Evolutionary conservation across 2,888 invertebrate genomes (phyloP), one percentile per base, ranked within the genome.

Genomic region (Drosophila atroscutellata): DNA sequence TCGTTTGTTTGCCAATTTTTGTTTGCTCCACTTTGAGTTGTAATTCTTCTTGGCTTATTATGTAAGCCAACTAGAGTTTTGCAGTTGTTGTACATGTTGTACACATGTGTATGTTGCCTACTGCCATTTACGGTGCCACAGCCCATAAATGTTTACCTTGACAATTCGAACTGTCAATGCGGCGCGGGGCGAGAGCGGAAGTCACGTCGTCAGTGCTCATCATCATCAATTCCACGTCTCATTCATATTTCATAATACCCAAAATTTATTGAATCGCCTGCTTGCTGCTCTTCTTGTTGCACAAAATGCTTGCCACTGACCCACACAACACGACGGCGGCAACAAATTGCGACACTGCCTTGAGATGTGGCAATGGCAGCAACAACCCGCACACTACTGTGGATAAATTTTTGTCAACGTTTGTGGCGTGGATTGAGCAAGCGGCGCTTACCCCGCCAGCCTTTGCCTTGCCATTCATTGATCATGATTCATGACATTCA

Each of bases 401-500:
- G 54, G 74, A 77, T 72, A 80, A 42, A 75, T 75, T 87, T 89
- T 89, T 89, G 87, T 85, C 89, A 79, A 83, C 73, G 62, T 61
- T 45, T 45, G 24, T 24, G 45, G 45, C 24, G 24, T 45, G 15
- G 82, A 86, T 85, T 85, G 82, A 81, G 85, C 80, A 85, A 84
- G 80, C 73, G 72, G 55, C 75, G 66, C 70, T 81, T 84, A 65
- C 87, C 66, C 69, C 65, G 68, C 75, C 64, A 32, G 28, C 30
- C 58, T 39, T 55, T 52, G 72, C 71, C 85, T 72, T 77, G 83
- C 75, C 75, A 78, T 68, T 74, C 73, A 85, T 89, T 82, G 89
- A 80, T 91, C 89, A 90, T 90, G 89, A 91, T 81, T 91, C 89
- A 90, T 90, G 89, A 91, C 89, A 90, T 91, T 90, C 90, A 90